Base-by-base conservation (phyloP, 2,888 invertebrate genomes). In the Leucoma salicis region DNA sequence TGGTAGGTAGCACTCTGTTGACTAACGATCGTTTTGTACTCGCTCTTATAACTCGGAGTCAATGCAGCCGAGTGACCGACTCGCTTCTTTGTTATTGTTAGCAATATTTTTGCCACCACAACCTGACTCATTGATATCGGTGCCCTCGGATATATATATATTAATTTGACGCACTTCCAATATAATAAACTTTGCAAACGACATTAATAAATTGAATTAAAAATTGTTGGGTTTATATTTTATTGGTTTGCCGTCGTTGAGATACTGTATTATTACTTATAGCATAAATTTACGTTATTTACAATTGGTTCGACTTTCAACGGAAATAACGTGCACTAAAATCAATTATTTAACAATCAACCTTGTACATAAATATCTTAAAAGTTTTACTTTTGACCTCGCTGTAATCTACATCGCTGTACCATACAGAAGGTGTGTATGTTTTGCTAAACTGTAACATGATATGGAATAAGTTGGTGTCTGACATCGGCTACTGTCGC, bases 1-100 rank as follows among this genome's bases (percentile, higher is more conserved):
- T 76, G 78, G 83, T 82, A 80, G 83, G 83, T 79, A 81, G 84
- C 74, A 69, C 61, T 68, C 55, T 74, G 85, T 80, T 86, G 84
- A 89, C 80, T 87, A 84, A 88, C 82, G 78, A 78, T 69, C 72
- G 73, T 75, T 82, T 86, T 87, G 82, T 87, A 66, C 66, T 69
- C 58, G 50, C 53, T 66, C 58, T 75, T 77, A 68, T 80, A 77
- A 79, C 70, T 76, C 62, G 70, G 68, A 49, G 48, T 52, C 54
- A 31, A n/a, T 32, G 55, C 46, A 46, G 51, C 44, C 44, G 46
- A 44, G 42, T 39, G 43, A 49, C 42, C 11, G 56, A 53, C 56
- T 53, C 39, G 53, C 44, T 45, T 51, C 44, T 60, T 56, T 57
- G 61, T 66, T 57, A 58, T 59, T 62, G 58, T 62, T 57, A 40